Conservation (phyloP, 2,797 vertebrate species). For the Dipus sagitta region DNA sequence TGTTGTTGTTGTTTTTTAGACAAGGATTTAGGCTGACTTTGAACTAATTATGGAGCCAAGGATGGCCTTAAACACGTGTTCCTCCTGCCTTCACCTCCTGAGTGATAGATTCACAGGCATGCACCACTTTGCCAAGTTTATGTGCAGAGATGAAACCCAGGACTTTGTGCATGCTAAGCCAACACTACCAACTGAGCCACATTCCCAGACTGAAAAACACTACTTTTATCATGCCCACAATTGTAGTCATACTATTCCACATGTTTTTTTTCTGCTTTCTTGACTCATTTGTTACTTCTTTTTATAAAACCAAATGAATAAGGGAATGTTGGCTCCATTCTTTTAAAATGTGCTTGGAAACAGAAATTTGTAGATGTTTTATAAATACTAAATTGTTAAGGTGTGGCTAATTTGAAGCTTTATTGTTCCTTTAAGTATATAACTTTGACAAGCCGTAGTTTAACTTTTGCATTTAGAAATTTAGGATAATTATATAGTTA, state of each 20-base stretch:
- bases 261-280: background rate
- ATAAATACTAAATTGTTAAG: conserved; percentile 34
- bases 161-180: no score
- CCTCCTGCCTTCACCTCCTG: no score
- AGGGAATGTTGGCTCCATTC: background rate
- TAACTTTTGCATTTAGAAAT: background rate
- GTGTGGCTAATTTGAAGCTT: background rate
- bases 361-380: background rate
- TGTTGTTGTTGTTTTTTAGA: no score
- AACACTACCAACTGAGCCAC: no score
- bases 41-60: no score
- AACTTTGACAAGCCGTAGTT: background rate
- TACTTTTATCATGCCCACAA: background rate
- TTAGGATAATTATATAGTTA: background rate
- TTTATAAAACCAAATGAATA: conserved; percentile 22
- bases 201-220: background rate
- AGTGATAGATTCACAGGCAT: no score
- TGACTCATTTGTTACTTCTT: background rate
- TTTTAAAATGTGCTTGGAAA: conserved; percentile 39
- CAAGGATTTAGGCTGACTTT: no score
- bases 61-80: no score
- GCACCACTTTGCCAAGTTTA: no score
- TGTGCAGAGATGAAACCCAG: no score
- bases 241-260: background rate
- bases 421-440: background rate